Evolutionary conservation across 1,140 invertebrate genomes (phyloP), one percentile per base, ranked within the genome.

Genomic region (Dendrolimus punctatus): DNA sequence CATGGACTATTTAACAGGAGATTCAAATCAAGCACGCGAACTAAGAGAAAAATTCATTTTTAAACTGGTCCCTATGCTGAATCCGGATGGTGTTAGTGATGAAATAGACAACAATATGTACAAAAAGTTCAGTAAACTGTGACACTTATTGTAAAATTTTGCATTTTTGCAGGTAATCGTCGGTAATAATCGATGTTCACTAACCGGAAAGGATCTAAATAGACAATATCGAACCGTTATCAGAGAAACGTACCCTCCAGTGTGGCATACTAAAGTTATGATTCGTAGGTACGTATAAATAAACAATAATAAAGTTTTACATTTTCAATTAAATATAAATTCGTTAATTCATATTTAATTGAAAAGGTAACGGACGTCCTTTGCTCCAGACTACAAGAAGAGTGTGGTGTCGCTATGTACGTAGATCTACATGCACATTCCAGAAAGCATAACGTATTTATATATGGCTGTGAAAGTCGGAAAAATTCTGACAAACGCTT

Each of bases 341-440:
- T 2, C 23, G n/a, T 23, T 23, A 23, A 23, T 23, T 23, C 1
- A 23, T 23, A 23, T 23, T 23, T 23, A 23, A 23, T 23, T 23
- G 23, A 23, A 23, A 23, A 23, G 23, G 23, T 23, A 23, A 23
- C 23, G 23, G 23, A 23, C 23, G 23, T 23, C 23, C 23, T 59
- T 58, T 52, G 40, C 51, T 60, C 44, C 66, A 94, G 95, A 86
- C 88, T 96, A 68, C 91, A 96, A 76, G 95, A 97, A 76, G 96
- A 98, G 87, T 95, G 95, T 77, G 95, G 95, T 47, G 95, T 97
- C 36, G 92, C 95, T 55, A 93, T 98, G 88, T 98, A 96, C 76
- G 97, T 97, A 80, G 98, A 99, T 89, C 91, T 98, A 62, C 97
- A 99, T 84, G 96, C 96, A 42, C 97, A 99, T 88, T 98, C 96